These are phyloP conservation scores for Caenorhabditis panamensis DNA, from an alignment of 2,888 invertebrate genomes.

Conservation along the genomic window DNA sequence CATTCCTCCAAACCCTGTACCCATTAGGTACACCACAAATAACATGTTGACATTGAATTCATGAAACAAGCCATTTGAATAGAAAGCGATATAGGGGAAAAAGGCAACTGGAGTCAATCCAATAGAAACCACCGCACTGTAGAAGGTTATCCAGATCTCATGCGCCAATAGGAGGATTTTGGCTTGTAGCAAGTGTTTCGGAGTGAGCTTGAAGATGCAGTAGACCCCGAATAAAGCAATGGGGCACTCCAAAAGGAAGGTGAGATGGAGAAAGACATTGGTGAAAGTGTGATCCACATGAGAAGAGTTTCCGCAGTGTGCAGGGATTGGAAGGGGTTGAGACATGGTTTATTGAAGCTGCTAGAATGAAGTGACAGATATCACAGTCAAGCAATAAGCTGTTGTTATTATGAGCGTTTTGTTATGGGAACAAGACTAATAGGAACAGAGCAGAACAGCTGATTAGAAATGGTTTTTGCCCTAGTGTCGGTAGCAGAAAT, in stretches of 20 bases:
- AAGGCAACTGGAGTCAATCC: conserved; percentile 14
- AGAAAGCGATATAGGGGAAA: conserved; percentile 36
- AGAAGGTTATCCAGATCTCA: conserved; percentile 22
- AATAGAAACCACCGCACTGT: conserved; percentile 8
- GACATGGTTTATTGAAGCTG: too few relatives aligned
- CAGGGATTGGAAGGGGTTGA: conserved; percentile 8
- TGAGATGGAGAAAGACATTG: neutral
- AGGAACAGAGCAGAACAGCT: too few relatives aligned
- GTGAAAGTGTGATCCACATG: conserved; percentile 1
- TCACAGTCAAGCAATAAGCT: too few relatives aligned
- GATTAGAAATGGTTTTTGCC: neutral
- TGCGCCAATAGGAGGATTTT: conserved; percentile 21
- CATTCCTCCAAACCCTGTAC: conserved; percentile 30
- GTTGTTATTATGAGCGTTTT: too few relatives aligned
- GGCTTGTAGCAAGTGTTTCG: conserved; percentile 3
- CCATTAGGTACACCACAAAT: neutral
- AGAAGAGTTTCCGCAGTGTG: conserved; percentile 8
- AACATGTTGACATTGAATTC: conserved; percentile 1
- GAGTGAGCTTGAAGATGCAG: conserved; percentile 32
- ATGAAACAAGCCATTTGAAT: conserved; percentile 14
- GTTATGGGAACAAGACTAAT: too few relatives aligned
- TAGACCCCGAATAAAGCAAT: conserved; percentile 14
- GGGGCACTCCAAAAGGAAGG: conserved; percentile 1
- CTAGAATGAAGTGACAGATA: too few relatives aligned
- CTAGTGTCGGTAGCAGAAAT: too few relatives aligned